Percentiles rank a stretch among this genome's conserved stretches.
phyloP scores from a whole-genome alignment of 2,113 vertebrate genomes.

The Chaetura pelagica region DNA sequence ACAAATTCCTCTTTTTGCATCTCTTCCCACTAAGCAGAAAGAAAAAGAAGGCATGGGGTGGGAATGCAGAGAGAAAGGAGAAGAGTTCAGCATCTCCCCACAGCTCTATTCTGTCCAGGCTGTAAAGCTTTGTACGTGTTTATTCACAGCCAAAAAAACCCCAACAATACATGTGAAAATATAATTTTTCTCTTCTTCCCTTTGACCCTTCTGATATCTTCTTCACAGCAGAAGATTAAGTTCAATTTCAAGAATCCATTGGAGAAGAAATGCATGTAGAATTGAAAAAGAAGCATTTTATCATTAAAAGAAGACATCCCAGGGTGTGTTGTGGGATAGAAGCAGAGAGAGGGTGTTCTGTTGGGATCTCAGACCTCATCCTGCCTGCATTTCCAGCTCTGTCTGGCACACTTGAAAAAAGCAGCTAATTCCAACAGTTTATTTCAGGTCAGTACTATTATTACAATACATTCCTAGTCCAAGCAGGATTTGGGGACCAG shows the following conservation, averaged over 20 bases:
- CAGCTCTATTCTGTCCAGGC: background rate
- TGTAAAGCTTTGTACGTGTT: background rate
- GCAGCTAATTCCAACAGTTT: constrained; percentile 73
- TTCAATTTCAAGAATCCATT: constrained; percentile 65
- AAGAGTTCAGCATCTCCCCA: background rate
- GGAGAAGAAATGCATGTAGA: constrained; percentile 56
- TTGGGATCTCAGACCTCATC: constrained; percentile 34
- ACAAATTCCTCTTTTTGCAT: constrained; percentile 56
- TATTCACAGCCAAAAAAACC: background rate
- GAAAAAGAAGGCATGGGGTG: background rate
- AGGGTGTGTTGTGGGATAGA: constrained; percentile 5
- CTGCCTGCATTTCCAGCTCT: constrained; percentile 52
- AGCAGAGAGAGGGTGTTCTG: constrained; percentile 41
- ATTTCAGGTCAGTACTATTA: constrained; percentile 38
- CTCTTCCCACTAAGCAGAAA: constrained; percentile 27
- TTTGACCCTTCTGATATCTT: constrained; percentile 61
- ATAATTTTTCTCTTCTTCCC: constrained; percentile 51
- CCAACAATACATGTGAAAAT: background rate
- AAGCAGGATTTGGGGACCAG: constrained; percentile 28
- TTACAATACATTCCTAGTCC: constrained; percentile 19
- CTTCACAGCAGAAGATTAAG: constrained; percentile 68
- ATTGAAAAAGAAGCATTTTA: constrained; percentile 65
- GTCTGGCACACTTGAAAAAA: constrained; percentile 65
- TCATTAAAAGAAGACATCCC: constrained; percentile 48
- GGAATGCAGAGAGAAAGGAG: background rate